These are phyloP conservation scores for Adelphocoris suturalis DNA, from an alignment of 2,888 invertebrate genomes.

Conservation along the genomic window DNA sequence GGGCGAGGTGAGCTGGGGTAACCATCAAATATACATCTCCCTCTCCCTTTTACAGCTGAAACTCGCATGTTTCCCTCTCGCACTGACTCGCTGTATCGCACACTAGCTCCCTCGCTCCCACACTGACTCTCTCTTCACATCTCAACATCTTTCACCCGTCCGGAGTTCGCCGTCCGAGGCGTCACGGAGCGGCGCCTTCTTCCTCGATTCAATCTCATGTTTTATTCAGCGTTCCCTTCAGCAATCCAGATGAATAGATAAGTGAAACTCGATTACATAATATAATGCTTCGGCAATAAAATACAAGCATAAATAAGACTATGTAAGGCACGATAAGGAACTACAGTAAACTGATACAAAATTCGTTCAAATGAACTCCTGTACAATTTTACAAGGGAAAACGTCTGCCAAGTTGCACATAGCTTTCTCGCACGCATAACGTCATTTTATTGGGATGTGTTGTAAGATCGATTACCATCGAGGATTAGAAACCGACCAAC, in stretches of 20 bases:
- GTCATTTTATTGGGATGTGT: too few relatives aligned
- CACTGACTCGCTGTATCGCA: background rate
- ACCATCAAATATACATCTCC: conserved; percentile 57
- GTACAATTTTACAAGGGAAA: too few relatives aligned
- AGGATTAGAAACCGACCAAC: too few relatives aligned
- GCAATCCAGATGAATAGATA: conserved; percentile 27
- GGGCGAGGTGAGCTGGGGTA: conserved; percentile 40
- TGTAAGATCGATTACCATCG: too few relatives aligned
- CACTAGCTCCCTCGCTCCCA: background rate
- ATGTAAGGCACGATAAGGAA: background rate
- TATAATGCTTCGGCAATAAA: background rate
- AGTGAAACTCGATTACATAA: conserved; percentile 30
- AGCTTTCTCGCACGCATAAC: too few relatives aligned
- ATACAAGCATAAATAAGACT: background rate
- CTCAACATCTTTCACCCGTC: conserved; percentile 36
- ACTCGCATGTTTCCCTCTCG: conserved; percentile 6
- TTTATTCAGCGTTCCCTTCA: conserved; percentile 39
- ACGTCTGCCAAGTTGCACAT: too few relatives aligned
- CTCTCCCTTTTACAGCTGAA: background rate
- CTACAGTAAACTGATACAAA: background rate
- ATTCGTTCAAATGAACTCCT: too few relatives aligned
- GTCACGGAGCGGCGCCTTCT: conserved; percentile 13
- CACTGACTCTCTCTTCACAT: background rate
- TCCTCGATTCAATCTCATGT: conserved; percentile 12
- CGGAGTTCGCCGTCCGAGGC: background rate